These are phyloP conservation scores for Trachymyrmex septentrionalis DNA, from an alignment of 1,140 invertebrate genomes.

Conservation along the genomic window DNA sequence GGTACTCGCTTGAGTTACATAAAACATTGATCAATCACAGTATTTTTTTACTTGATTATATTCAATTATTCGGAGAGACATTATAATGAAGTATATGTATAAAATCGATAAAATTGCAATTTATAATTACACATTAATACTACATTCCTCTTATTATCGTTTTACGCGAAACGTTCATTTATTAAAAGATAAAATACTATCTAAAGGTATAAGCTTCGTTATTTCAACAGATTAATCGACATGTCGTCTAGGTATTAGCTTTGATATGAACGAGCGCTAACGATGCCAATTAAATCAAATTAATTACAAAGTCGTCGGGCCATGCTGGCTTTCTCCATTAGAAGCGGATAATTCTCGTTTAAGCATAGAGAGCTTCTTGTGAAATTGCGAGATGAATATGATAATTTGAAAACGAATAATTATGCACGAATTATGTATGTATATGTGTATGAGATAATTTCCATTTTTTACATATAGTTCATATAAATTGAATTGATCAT, in stretches of 20 bases:
- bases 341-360: constrained; percentile 6
- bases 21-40: not conserved
- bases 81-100: not conserved
- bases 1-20: not conserved
- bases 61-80: not conserved
- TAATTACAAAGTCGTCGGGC: constrained; percentile 4
- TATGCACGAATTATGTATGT: not conserved
- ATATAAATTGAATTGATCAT: not conserved
- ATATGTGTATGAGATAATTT: not conserved
- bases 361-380: not conserved
- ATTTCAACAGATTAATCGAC: not conserved
- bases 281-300: constrained; percentile 26
- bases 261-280: constrained; percentile 22
- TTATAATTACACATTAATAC: not conserved
- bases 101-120: not conserved
- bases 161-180: not conserved
- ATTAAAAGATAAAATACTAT: not conserved
- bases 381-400: not conserved
- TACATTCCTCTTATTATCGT: not conserved
- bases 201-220: constrained; percentile 2
- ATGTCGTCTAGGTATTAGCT: not conserved
- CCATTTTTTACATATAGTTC: not conserved
- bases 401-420: not conserved
- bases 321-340: not conserved
- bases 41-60: not conserved